phyloP scores from a whole-genome alignment of 2,797 vertebrate species.

The Sylvilagus floridanus region DNA sequence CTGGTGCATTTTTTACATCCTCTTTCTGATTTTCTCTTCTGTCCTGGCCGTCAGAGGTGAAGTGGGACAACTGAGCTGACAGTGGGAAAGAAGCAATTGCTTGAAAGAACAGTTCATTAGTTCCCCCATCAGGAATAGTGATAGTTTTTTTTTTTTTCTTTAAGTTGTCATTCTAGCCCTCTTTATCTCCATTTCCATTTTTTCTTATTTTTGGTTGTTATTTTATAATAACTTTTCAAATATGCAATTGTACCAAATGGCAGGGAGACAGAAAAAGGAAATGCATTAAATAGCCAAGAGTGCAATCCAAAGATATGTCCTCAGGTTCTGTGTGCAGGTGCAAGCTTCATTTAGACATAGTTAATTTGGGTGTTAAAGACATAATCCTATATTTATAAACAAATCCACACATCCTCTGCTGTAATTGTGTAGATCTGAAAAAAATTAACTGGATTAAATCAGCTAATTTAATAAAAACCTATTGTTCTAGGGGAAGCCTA shows the following conservation, averaged over 20 bases:
- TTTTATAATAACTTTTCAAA: neutral
- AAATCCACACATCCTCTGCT: slow-evolving; percentile 51
- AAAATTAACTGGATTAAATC: slow-evolving; percentile 79
- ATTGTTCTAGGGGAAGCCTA: slow-evolving; percentile 67
- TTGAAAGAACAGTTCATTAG: neutral
- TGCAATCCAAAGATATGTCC: neutral
- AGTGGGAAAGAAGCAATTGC: neutral
- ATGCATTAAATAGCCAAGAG: neutral
- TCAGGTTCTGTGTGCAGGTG: neutral
- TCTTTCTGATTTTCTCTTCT: neutral
- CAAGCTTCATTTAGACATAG: neutral
- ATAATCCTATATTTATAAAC: neutral
- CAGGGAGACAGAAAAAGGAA: neutral
- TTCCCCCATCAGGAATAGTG: neutral
- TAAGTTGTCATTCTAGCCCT: neutral
- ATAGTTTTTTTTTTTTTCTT: neutral
- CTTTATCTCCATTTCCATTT: neutral
- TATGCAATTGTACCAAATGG: neutral
- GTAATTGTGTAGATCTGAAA: slow-evolving; percentile 33
- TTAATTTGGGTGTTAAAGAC: slow-evolving; percentile 20
- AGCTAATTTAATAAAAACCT: slow-evolving; percentile 70
- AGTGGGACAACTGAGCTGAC: neutral
- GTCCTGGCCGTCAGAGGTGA: neutral
- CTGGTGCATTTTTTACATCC: neutral
- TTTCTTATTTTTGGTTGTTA: neutral